Base-by-base conservation (phyloP, 2,888 invertebrate species). In the Sinelater perroti region DNA sequence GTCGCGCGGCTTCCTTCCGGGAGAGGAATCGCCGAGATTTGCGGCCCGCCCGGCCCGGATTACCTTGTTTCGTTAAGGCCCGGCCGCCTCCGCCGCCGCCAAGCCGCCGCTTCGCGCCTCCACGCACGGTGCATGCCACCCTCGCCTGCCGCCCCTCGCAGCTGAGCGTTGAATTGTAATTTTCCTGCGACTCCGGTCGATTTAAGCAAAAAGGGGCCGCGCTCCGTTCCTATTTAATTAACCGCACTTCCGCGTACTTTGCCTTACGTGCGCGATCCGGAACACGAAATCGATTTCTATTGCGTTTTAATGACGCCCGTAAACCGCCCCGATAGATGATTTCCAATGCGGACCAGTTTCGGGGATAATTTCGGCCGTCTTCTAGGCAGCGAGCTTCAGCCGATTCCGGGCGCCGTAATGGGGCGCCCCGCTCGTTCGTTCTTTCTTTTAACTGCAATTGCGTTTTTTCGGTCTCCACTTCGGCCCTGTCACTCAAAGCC, bases 1-100 rank as follows among this genome's bases (percentile, higher is more conserved):
- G 66, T 65, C 63, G 61, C 51, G 59, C 62, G 60, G 63, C 60
- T 69, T 68, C 68, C 68, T 68, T 67, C 68, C 67, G 64, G 62
- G 44, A 63, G 57, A 59, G 57, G 63, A 63, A 64, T 64, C 56
- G 62, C 56, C 60, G 56, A 60, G 60, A 60, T 60, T 60, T 63
- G 60, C 64, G 59, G 63, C 62, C 52, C 50, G 60, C 61, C 62
- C 52, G 46, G 57, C 53, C 50, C 36, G 56, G 60, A 60, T 60
- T 56, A 60, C 53, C 56, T 56, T 60, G 58, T 60, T 49, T 60
- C 51, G 46, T 53, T 58, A 53, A 58, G 55, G 36, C 38, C 45
- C 40, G 46, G 45, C 50, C 33, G n/a, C n/a, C n/a, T n/a, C n/a
- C n/a, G n/a, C n/a, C n/a, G n/a, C n/a, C n/a, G n/a, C n/a, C 31